Base-by-base conservation (phyloP, 2,113 vertebrate species). In the Emydura subglobosa region DNA sequence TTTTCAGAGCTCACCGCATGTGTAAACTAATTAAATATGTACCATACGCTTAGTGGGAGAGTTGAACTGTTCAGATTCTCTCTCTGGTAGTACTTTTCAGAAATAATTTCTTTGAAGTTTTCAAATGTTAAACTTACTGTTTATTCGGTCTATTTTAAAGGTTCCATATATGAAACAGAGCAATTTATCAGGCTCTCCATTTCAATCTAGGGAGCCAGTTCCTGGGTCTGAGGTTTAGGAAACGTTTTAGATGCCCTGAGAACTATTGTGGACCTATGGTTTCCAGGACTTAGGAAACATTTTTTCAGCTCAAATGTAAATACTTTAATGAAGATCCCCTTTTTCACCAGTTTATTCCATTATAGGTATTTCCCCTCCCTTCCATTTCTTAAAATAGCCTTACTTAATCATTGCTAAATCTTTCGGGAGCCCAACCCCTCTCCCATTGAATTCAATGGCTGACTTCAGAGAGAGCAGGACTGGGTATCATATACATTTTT, bases 131-230 rank as follows among this genome's bases (percentile, higher is more conserved):
- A 54, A 85, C 50, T 44, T 86, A 39, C 13, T 92, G 14, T 65
- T 92, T 95, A 59, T 93, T 90, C 83, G 51, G 1, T 78, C 22
- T 19, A 17, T 79, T 54, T 53, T 86, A 94, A 49, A 17, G 34
- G 50, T 51, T 14, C 34, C 50, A 5, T 31, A 80, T 65, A 53
- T 96, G 76, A 1, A 82, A 55, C 25, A 55, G 72, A 80, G 61
- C 14, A 2, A 29, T 78, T 83, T 87, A 12, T 59, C 10, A 65
- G 7, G 14, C 53, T 95, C 55, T 93, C 74, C 79, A 51, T 94
- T 94, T 85, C 87, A 93, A 85, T 47, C 51, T 85, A 82, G 92
- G 87, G 88, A 84, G 74, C 72, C 78, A 83, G 53, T 91, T 39
- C 82, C 92, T 42, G 76, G 27, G 83, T 91, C 59, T 84, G 59